A percentile compares a stretch with the other conserved stretches of the same genome.
Conservation (phyloP, 1,140 invertebrate genomes). For the Dendrolimus punctatus region DNA sequence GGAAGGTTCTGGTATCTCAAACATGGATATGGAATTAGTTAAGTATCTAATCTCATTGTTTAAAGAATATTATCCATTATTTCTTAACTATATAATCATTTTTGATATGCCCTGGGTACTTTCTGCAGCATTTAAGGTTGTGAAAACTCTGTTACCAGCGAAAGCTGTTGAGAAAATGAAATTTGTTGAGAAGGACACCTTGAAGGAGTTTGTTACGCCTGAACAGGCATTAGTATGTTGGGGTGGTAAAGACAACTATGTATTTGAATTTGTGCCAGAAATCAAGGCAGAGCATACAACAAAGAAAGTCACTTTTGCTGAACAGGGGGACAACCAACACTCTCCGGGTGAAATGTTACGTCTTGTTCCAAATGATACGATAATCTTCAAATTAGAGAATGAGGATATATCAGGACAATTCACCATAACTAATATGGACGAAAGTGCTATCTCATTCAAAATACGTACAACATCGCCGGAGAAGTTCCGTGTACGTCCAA, state of each 20-base stretch:
- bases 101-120: slow-evolving; percentile 97
- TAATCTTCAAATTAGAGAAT: slow-evolving; percentile 77
- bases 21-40: slow-evolving; percentile 91
- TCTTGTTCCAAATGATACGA: slow-evolving; percentile 73
- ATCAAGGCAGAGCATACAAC: slow-evolving; percentile 45
- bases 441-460: slow-evolving; percentile 82
- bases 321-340: slow-evolving; percentile 45
- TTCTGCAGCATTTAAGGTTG: slow-evolving; percentile 93
- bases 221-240: slow-evolving; percentile 84
- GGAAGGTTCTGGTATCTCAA: slow-evolving; percentile 85
- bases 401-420: slow-evolving; percentile 78
- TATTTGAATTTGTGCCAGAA: slow-evolving; percentile 81
- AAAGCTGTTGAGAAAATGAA: slow-evolving; percentile 93
- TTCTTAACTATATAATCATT: slow-evolving; percentile 92
- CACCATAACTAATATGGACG: slow-evolving; percentile 77
- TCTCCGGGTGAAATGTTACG: slow-evolving; percentile 63
- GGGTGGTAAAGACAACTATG: slow-evolving; percentile 89
- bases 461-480: slow-evolving; percentile 85
- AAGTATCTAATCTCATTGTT: slow-evolving; percentile 90
- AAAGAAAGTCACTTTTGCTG: slow-evolving; percentile 72
- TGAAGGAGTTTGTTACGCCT: slow-evolving; percentile 84
- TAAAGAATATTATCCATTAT: slow-evolving; percentile 92
- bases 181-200: slow-evolving; percentile 84
- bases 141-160: slow-evolving; percentile 90
- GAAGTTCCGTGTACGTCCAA: slow-evolving; percentile 92